Percentiles rank a stretch among this genome's conserved stretches.
Conservation (phyloP, 2,797 vertebrate species). For the Labroides dimidiatus region DNA sequence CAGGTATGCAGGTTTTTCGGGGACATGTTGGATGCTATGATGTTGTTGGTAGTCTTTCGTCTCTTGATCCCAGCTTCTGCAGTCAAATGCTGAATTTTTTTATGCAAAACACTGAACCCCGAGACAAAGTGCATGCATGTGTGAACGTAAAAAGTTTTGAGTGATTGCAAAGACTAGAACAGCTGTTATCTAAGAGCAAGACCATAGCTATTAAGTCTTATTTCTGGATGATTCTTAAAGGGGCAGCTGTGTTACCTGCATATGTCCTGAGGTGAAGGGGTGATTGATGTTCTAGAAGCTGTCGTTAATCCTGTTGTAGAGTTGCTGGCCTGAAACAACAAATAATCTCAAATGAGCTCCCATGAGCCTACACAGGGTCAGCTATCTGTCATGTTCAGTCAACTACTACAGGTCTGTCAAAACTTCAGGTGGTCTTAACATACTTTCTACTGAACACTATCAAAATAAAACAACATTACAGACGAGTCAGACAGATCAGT, state of each 20-base stretch:
- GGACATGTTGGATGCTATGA: neutral
- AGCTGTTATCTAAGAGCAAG: too few relatives aligned
- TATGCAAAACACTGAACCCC: too few relatives aligned
- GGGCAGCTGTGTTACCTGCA: constrained; percentile 88
- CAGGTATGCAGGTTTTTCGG: constrained; percentile 6
- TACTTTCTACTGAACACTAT: neutral
- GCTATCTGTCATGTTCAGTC: neutral
- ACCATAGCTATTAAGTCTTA: too few relatives aligned
- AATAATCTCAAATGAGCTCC: constrained; percentile 75
- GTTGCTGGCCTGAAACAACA: constrained; percentile 92
- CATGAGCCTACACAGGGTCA: neutral
- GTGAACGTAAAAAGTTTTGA: too few relatives aligned
- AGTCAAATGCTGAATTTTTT: too few relatives aligned
- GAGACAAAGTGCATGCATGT: too few relatives aligned
- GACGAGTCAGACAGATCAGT: neutral
- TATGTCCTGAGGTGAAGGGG: constrained; percentile 93
- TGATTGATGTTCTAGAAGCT: constrained; percentile 88
- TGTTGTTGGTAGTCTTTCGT: too few relatives aligned
- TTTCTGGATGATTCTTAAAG: neutral
- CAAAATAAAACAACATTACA: neutral
- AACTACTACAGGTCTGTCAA: neutral
- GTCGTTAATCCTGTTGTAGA: constrained; percentile 87
- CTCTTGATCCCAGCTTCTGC: too few relatives aligned
- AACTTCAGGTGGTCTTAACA: neutral
- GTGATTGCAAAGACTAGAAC: too few relatives aligned